A percentile compares a stretch with the other conserved stretches of the same genome.
These are phyloP conservation scores for Brienomyrus longianalis DNA, from an alignment of 2,113 vertebrate genomes.

Conservation along the genomic window DNA sequence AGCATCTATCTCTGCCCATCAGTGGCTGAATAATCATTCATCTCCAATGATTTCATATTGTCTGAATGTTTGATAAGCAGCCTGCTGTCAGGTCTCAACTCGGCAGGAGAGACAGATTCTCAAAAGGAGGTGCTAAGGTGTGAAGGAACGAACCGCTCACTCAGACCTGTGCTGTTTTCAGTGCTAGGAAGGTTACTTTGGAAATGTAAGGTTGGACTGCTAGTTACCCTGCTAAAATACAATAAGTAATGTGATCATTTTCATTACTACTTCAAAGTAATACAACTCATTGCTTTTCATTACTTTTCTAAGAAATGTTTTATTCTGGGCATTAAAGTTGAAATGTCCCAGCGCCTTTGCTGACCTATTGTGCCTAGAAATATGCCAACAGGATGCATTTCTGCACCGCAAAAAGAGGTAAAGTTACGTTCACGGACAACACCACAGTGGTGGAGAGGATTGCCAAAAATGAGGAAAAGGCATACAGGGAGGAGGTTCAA, in stretches of 20 bases:
- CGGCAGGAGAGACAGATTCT: background rate
- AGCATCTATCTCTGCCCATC: background rate
- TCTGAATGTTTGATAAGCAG: background rate
- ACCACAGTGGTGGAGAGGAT: too few relatives aligned
- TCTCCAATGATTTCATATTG: background rate
- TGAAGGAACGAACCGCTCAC: background rate
- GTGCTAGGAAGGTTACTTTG: background rate
- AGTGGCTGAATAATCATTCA: background rate
- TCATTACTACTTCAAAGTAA: background rate
- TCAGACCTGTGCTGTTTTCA: background rate
- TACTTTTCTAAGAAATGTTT: background rate
- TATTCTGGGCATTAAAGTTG: background rate
- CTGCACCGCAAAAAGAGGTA: too few relatives aligned
- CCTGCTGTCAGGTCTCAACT: background rate
- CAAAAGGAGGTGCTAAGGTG: background rate
- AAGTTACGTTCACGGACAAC: background rate
- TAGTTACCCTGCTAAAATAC: background rate
- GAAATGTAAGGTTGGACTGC: background rate
- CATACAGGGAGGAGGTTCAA: too few relatives aligned
- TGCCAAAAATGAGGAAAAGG: too few relatives aligned
- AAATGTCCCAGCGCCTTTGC: background rate
- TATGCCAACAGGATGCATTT: too few relatives aligned
- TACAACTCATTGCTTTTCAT: background rate
- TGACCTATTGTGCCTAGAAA: too few relatives aligned
- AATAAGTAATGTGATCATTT: background rate